These are phyloP conservation scores for Gobio occitaniae DNA, from an alignment of 2,797 vertebrate species.

Conservation along the genomic window DNA sequence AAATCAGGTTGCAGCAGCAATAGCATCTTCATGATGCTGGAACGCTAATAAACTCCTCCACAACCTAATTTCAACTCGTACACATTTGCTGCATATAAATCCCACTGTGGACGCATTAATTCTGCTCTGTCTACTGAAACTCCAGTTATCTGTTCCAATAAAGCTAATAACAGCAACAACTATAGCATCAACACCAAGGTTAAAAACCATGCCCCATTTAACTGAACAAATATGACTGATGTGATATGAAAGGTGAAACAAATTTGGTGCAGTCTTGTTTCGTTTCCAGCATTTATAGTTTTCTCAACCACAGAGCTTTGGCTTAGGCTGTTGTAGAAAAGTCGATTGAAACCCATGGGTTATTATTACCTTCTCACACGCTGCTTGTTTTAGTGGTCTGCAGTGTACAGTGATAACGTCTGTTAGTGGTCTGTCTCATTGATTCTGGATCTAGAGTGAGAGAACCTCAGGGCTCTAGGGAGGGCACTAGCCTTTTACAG, in stretches of 20 bases:
- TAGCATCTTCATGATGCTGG: conserved; percentile 23
- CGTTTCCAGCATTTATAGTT: not conserved
- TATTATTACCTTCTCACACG: not conserved
- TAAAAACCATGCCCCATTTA: not conserved
- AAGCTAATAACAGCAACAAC: conserved; percentile 7
- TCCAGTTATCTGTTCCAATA: not conserved
- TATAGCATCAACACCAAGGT: not conserved
- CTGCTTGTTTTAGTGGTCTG: conserved; percentile 22
- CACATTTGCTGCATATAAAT: conserved; percentile 22
- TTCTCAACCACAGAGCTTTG: not conserved
- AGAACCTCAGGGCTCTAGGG: conserved; percentile 27
- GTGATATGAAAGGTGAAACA: not conserved
- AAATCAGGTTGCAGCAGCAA: conserved; percentile 12
- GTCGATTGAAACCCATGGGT: not conserved
- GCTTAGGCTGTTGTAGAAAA: not conserved
- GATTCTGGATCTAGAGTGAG: conserved; percentile 26
- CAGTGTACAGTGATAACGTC: conserved; percentile 12
- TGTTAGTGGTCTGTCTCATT: conserved; percentile 34
- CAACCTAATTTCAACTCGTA: conserved; percentile 3
- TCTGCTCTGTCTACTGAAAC: not conserved
- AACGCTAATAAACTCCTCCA: conserved; percentile 20
- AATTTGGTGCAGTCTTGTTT: not conserved
- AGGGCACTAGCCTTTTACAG: conserved; percentile 5
- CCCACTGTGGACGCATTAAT: not conserved
- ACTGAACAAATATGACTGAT: not conserved